Percentiles rank a stretch among this genome's conserved stretches.
Evolutionary conservation across 2,113 vertebrate species (phyloP).

Genomic region (Chloroceryle aenea): DNA sequence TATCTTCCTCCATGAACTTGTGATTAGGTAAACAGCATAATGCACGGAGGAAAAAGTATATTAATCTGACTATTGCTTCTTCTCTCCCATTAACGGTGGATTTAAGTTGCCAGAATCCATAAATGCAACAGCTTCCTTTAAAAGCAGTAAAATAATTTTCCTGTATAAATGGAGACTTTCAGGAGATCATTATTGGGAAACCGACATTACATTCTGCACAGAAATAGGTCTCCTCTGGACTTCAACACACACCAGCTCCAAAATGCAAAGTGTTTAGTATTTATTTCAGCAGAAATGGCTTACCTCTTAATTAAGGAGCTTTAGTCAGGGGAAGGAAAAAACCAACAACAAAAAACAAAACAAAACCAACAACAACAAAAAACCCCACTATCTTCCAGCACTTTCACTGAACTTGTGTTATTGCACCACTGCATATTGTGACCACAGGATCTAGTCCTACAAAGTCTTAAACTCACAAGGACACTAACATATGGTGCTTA

Average conservation of each 20-base stretch:
- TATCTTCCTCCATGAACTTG: slow-evolving; percentile 34
- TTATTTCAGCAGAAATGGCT: slow-evolving; percentile 52
- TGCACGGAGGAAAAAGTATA: slow-evolving; percentile 49
- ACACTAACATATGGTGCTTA: background rate
- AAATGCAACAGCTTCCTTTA: slow-evolving; percentile 67
- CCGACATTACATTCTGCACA: slow-evolving; percentile 53
- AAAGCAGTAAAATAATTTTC: slow-evolving; percentile 69
- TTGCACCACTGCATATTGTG: background rate
- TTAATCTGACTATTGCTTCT: slow-evolving; percentile 20
- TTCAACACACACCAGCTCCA: slow-evolving; percentile 45
- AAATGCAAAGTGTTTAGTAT: slow-evolving; percentile 55
- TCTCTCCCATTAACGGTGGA: slow-evolving; percentile 28
- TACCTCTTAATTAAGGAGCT: slow-evolving; percentile 45
- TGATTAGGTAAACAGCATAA: slow-evolving; percentile 40
- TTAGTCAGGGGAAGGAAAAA: background rate
- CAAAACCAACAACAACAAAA: too few species aligned
- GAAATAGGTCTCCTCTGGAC: slow-evolving; percentile 57
- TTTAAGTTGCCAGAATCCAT: slow-evolving; percentile 61
- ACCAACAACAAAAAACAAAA: background rate
- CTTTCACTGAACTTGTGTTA: background rate
- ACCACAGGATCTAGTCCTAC: background rate
- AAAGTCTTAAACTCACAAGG: background rate
- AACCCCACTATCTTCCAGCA: background rate
- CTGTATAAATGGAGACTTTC: slow-evolving; percentile 62
- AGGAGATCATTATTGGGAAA: slow-evolving; percentile 64